These are phyloP conservation scores for Drosophila ochracea DNA, from an alignment of 2,888 invertebrate species.

Conservation along the genomic window DNA sequence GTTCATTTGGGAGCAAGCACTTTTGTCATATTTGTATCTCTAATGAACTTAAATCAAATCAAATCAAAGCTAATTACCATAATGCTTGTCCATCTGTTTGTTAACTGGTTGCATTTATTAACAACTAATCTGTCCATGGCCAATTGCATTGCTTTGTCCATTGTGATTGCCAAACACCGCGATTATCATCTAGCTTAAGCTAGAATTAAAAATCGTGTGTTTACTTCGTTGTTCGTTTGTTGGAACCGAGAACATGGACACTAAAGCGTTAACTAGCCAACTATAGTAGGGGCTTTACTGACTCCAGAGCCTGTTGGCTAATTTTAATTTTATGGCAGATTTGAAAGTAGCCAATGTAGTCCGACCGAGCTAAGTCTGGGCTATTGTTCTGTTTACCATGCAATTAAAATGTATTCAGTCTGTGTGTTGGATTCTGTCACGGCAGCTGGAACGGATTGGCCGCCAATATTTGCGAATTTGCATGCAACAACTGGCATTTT, in stretches of 20 bases:
- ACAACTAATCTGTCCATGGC: slow-evolving; percentile 32
- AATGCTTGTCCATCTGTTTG: slow-evolving; percentile 7
- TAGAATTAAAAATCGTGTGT: slow-evolving; percentile 24
- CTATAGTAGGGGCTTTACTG: background rate
- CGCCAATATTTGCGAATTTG: slow-evolving; percentile 65
- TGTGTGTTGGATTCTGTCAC: slow-evolving; percentile 46
- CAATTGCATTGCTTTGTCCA: slow-evolving; percentile 16
- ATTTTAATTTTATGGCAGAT: slow-evolving; percentile 35
- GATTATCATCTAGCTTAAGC: slow-evolving; percentile 23
- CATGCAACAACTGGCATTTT: slow-evolving; percentile 79
- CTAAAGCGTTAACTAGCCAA: background rate
- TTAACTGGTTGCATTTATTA: slow-evolving; percentile 37
- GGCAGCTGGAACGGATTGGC: slow-evolving; percentile 32
- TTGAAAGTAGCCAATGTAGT: slow-evolving; percentile 40
- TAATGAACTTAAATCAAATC: background rate
- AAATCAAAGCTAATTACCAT: background rate
- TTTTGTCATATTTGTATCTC: background rate
- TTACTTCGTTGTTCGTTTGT: background rate
- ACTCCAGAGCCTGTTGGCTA: background rate
- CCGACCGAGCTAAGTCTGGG: slow-evolving; percentile 31
- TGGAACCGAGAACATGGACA: slow-evolving; percentile 2
- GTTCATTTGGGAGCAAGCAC: background rate
- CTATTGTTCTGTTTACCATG: slow-evolving; percentile 68
- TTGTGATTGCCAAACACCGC: slow-evolving; percentile 15
- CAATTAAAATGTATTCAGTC: slow-evolving; percentile 70